Evolutionary conservation across 2,797 vertebrate species (phyloP).

Genomic region (Hafferia zeledoni): DNA sequence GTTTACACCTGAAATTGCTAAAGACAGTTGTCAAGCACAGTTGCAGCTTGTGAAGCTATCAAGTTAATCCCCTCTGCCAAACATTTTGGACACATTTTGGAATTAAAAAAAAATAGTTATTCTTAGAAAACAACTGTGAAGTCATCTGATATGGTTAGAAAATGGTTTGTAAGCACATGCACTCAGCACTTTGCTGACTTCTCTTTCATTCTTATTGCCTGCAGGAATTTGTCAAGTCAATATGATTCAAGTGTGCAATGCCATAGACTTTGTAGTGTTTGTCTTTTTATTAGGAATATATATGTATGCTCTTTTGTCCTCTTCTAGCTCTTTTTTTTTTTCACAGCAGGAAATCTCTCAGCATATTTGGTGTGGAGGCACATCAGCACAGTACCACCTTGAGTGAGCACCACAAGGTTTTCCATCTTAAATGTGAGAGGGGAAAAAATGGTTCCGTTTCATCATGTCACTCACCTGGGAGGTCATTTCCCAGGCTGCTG

Average conservation of each 20-base stretch:
- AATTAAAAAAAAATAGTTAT: not conserved
- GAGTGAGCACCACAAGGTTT: not conserved
- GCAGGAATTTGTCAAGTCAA: not conserved
- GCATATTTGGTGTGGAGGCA: not conserved
- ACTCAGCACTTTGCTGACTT: not conserved
- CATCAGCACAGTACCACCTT: not conserved
- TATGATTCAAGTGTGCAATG: not conserved
- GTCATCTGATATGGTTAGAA: not conserved
- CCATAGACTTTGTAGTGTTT: not conserved
- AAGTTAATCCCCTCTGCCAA: not conserved
- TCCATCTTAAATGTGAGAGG: not conserved
- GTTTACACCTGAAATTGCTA: not conserved
- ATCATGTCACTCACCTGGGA: rapidly evolving
- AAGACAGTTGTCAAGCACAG: not conserved
- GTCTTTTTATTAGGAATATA: not conserved
- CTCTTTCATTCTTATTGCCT: not conserved
- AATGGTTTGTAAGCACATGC: not conserved
- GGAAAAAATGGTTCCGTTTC: not conserved
- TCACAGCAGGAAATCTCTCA: not conserved
- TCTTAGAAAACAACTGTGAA: not conserved
- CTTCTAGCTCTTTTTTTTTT: not conserved
- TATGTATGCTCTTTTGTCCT: not conserved
- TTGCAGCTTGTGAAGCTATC: not conserved
- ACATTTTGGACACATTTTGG: not conserved
- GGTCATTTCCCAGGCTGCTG: not conserved